Base-by-base conservation (phyloP, 2,888 invertebrate genomes). In the Julus scanicus region DNA sequence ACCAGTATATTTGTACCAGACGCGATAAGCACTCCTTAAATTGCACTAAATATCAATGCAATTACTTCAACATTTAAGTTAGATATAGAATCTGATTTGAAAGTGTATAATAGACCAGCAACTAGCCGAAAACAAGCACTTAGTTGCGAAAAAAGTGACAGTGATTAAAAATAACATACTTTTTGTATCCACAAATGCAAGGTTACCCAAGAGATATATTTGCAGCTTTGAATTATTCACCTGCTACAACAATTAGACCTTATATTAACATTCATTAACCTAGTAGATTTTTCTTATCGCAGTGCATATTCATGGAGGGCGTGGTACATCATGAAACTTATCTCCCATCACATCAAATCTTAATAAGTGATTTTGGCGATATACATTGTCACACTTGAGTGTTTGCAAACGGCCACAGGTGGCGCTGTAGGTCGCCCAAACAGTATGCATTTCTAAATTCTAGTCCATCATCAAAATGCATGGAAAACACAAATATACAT, bases 101-200 rank as follows among this genome's bases (percentile, higher is more conserved):
- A 29, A 4, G 5, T 71, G 29, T 29, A 71, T 63, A 9, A 63
- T 20, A 44, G 44, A 44, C 44, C 44, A 44, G 8, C 6, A 63
- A 29, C 29, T 71, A 9, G 71, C 29, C 9, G 71, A 71, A 71
- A 71, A 63, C 71, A 71, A 71, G 71, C 71, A 71, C 71, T 71
- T 71, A 71, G 11, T 29, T 9, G 29, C 29, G 71, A 71, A 29
- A 29, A 71, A 71, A 71, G 71, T 71, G 71, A 71, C 71, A 71
- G 29, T 71, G 71, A 71, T 71, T 71, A 71, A 71, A 53, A 29
- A 29, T 29, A 29, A 71, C 71, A 71, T 29, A 37, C 71, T 29
- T 71, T 71, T 71, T 71, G 9, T 71, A 71, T 11, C 71, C 29
- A 71, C 29, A 29, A 29, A 29, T 44, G 44, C 44, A 44, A 71